These are phyloP conservation scores for Cephus pygmeus DNA, from an alignment of 2,888 invertebrate genomes.

Conservation along the genomic window DNA sequence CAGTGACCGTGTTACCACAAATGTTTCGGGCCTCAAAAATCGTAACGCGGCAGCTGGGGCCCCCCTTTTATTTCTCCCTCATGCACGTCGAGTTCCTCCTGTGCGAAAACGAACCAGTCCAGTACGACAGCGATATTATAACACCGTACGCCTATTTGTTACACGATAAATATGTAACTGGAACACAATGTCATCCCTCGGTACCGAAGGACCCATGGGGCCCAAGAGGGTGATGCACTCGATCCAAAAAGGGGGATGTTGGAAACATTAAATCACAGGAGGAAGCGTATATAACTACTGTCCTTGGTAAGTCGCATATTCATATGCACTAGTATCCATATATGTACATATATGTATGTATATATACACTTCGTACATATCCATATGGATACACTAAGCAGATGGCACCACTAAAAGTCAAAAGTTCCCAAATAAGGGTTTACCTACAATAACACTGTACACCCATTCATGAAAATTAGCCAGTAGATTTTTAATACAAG, in stretches of 20 bases:
- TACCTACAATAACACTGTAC: constrained; percentile 49
- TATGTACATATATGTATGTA: constrained; percentile 5
- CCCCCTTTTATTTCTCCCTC: constrained; percentile 7
- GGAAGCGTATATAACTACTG: constrained; percentile 14
- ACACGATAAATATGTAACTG: constrained; percentile 64
- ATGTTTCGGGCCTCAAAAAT: constrained; percentile 29
- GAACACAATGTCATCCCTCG: constrained; percentile 53
- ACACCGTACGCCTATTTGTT: constrained; percentile 63
- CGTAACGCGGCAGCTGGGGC: constrained; percentile 42
- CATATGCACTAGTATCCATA: constrained; percentile 27
- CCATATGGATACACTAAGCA: constrained; percentile 42
- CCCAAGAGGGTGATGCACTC: constrained; percentile 27
- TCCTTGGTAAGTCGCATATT: constrained; percentile 24
- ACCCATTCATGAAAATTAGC: constrained; percentile 43
- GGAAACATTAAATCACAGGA: constrained; percentile 53
- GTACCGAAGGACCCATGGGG: constrained; percentile 22
- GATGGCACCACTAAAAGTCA: constrained; percentile 59
- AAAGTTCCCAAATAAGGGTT: constrained; percentile 58
- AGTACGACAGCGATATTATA: constrained; percentile 54
- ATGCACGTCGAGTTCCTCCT: constrained; percentile 23
- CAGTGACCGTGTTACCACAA: constrained; percentile 46
- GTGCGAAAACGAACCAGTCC: constrained; percentile 51
- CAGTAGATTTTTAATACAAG: not conserved
- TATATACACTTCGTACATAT: constrained; percentile 14
- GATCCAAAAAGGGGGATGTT: constrained; percentile 36